phyloP scores from a whole-genome alignment of 2,113 vertebrate genomes.

The Bettongia penicillata region DNA sequence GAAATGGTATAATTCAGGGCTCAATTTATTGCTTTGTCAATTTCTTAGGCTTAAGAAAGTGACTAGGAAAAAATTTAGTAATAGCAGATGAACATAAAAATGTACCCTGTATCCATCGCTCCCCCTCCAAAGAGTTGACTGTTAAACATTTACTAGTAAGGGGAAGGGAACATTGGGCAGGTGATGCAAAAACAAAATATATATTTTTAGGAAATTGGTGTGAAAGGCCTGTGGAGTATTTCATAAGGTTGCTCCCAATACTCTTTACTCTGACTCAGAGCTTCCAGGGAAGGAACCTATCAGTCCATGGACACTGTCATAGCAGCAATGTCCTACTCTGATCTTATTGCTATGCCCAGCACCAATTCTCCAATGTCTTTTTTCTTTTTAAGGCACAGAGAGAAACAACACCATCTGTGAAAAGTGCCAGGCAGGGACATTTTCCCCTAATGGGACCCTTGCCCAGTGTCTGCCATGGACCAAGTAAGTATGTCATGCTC shows the following conservation, averaged over 20 bases:
- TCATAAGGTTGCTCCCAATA: neutral
- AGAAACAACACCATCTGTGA: neutral
- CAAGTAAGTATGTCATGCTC: neutral
- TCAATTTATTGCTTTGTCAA: neutral
- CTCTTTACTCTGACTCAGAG: neutral
- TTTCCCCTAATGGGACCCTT: conserved; percentile 8
- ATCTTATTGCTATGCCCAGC: neutral
- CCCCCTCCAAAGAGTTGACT: neutral
- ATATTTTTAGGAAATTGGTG: neutral
- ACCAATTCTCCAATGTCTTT: neutral
- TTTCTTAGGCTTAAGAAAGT: neutral
- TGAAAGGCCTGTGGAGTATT: neutral
- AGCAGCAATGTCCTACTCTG: neutral
- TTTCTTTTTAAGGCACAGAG: neutral
- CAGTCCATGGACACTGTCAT: neutral
- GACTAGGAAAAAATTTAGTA: no score
- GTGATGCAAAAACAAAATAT: neutral
- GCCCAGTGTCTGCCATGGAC: conserved; percentile 28
- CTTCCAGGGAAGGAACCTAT: neutral
- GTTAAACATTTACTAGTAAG: neutral
- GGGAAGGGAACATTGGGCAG: neutral
- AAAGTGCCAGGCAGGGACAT: conserved; percentile 20
- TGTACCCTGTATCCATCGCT: neutral
- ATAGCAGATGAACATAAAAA: no score
- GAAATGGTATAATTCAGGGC: neutral